Percentiles rank a stretch among this genome's conserved stretches.
phyloP scores from a whole-genome alignment of 2,797 vertebrate species.

The Trichosurus vulpecula region DNA sequence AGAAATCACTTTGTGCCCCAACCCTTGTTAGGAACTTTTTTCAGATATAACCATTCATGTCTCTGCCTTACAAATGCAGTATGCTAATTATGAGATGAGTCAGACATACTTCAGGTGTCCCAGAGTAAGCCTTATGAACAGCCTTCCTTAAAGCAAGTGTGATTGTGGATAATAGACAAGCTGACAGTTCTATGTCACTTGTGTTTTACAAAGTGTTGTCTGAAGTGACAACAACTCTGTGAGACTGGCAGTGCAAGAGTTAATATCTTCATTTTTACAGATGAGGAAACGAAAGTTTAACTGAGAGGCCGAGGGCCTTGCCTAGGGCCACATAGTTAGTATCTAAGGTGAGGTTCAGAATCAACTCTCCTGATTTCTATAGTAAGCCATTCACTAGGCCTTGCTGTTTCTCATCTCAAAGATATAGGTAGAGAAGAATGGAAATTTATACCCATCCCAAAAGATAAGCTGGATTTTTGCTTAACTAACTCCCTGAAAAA shows the following conservation, averaged over 20 bases:
- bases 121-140: background rate
- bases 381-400: background rate
- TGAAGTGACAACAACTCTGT: background rate
- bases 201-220: background rate
- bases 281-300: background rate
- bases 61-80: background rate
- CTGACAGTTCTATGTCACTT: background rate
- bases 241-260: background rate
- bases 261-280: background rate
- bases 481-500: background rate
- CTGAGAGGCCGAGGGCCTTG: background rate
- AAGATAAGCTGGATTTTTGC: background rate
- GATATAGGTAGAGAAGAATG: background rate
- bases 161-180: background rate
- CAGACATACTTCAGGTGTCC: background rate
- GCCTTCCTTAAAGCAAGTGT: background rate
- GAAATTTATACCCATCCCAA: background rate
- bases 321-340: background rate
- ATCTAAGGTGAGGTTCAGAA: background rate
- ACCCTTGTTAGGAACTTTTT: background rate
- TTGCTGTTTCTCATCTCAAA: background rate
- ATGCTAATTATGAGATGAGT: background rate
- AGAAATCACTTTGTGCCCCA: background rate
- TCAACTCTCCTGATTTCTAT: background rate
- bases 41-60: slow-evolving; percentile 6